These are phyloP conservation scores for Drosophila lacertosa DNA, from an alignment of 1,140 invertebrate species.

Conservation along the genomic window DNA sequence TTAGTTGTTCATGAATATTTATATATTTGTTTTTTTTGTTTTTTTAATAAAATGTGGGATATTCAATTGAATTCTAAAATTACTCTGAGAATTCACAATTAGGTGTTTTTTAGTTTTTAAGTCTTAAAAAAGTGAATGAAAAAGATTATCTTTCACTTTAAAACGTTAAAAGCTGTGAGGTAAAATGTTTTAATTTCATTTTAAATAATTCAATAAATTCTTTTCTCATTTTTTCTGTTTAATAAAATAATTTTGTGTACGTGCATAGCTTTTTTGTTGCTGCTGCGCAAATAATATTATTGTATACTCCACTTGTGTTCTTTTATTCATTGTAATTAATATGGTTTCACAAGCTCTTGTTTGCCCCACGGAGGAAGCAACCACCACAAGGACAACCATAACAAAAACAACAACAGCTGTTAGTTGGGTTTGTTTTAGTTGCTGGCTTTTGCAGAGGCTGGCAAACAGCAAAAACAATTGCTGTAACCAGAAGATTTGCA, in stretches of 20 bases:
- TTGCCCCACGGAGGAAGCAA: not conserved
- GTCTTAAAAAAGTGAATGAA: not conserved
- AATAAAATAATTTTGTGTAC: conserved; percentile 5
- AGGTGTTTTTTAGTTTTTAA: conserved; percentile 6
- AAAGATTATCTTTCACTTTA: not conserved
- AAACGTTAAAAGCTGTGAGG: not conserved
- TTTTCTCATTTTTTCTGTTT: not conserved
- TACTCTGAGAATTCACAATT: conserved; percentile 4
- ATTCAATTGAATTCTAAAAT: conserved; percentile 1
- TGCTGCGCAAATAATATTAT: conserved; percentile 12
- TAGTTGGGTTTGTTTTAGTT: conserved; percentile 24
- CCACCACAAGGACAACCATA: not conserved
- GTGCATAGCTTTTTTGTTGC: not conserved
- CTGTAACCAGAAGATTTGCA: conserved; percentile 29
- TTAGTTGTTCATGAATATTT: conserved; percentile 23
- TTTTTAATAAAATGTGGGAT: conserved; percentile 4
- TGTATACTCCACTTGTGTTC: not conserved
- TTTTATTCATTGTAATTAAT: conserved; percentile 23
- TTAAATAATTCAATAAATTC: not conserved
- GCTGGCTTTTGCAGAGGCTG: conserved; percentile 7
- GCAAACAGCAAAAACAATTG: conserved; percentile 19
- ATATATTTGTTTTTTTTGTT: not conserved
- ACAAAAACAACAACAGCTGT: conserved; percentile 4
- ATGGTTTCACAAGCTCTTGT: conserved; percentile 4
- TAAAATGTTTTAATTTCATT: conserved; percentile 8